Evolutionary conservation across 2,888 invertebrate species (phyloP).

Genomic region (Unio pictorum): DNA sequence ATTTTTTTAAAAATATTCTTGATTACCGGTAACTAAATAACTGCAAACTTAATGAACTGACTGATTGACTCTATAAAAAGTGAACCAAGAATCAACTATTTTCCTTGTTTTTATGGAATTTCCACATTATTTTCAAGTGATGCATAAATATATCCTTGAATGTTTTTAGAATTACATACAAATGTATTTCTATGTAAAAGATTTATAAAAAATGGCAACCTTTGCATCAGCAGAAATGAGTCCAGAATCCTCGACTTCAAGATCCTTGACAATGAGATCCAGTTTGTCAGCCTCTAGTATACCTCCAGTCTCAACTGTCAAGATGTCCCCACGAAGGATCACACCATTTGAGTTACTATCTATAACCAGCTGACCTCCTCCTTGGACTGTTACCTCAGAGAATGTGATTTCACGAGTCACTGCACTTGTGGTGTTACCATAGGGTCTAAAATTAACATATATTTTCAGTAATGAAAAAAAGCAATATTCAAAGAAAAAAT

Average conservation of each 20-base stretch:
- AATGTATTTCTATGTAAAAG: not conserved
- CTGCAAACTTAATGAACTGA: too few relatives aligned
- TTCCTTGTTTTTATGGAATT: not conserved
- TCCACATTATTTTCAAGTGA: too few relatives aligned
- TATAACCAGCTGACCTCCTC: conserved; percentile 49
- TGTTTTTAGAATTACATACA: not conserved
- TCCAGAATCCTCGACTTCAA: conserved; percentile 47
- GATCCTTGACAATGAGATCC: conserved; percentile 30
- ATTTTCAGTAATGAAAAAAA: not conserved
- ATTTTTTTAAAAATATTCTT: too few relatives aligned
- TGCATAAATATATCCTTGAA: too few relatives aligned
- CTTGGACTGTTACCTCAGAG: conserved; percentile 40
- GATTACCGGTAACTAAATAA: too few relatives aligned
- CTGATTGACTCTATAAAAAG: too few relatives aligned
- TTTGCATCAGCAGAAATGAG: conserved; percentile 41
- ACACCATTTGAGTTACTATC: conserved; percentile 37
- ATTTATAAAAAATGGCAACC: conserved; percentile 18
- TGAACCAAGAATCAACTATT: too few relatives aligned
- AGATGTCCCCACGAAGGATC: conserved; percentile 34
- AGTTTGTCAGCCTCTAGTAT: conserved; percentile 42
- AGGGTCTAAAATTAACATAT: conserved; percentile 20
- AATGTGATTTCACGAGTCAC: conserved; percentile 38
- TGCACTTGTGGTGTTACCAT: conserved; percentile 15
- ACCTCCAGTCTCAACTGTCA: conserved; percentile 54
- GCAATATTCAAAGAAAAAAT: too few relatives aligned